Conservation (phyloP, 23 tunicate genomes). For the Corella eumyota region DNA sequence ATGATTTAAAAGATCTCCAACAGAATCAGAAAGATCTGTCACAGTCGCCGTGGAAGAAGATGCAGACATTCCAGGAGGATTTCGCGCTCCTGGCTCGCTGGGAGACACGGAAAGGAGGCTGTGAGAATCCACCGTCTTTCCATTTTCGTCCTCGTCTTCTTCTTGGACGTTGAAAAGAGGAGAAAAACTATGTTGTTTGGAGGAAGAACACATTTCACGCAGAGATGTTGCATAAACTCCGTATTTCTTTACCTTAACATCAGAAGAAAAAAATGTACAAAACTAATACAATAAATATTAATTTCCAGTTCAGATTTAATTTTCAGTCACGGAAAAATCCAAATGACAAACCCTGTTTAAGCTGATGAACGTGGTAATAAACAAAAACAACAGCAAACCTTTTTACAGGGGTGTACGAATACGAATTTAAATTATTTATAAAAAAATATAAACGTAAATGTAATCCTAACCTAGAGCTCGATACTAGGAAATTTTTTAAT, state of each 20-base stretch:
- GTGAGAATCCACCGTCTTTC: slow-evolving; percentile 5
- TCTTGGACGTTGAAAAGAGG: not conserved
- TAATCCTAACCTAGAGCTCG: too few species aligned
- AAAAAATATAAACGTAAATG: too few species aligned
- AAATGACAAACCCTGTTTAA: too few species aligned
- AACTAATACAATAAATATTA: too few species aligned
- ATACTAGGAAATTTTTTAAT: too few species aligned
- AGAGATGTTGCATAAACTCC: slow-evolving; percentile 29
- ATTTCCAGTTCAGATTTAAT: too few species aligned
- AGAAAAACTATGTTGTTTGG: slow-evolving; percentile 1
- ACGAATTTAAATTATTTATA: too few species aligned
- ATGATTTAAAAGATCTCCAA: slow-evolving; percentile 8
- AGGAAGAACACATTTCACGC: not conserved
- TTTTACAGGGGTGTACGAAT: too few species aligned
- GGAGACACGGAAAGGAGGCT: slow-evolving; percentile 71
- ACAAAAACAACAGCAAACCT: too few species aligned
- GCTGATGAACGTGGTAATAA: too few species aligned
- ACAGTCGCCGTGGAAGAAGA: slow-evolving; percentile 1
- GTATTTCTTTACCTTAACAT: slow-evolving; percentile 48
- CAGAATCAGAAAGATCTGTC: slow-evolving; percentile 11
- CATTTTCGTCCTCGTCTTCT: slow-evolving; percentile 16
- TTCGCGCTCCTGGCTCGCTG: slow-evolving; percentile 51
- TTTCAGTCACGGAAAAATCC: too few species aligned
- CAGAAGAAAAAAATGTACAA: not conserved
- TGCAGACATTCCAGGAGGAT: too few species aligned